Conservation (phyloP, 1,140 invertebrate genomes). For the Drosophila sturtevanti region DNA sequence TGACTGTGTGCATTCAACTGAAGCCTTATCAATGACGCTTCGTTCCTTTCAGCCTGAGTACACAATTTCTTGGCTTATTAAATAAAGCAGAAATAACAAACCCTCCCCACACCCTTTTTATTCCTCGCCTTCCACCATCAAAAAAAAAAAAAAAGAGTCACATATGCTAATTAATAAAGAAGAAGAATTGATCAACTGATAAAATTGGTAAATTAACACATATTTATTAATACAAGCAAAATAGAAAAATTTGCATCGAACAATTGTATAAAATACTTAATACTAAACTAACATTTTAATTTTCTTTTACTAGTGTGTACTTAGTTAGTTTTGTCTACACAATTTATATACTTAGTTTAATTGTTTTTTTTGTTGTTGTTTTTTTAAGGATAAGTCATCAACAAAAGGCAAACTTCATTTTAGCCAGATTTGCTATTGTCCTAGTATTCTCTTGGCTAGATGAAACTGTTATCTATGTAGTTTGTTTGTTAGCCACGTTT, state of each 20-base stretch:
- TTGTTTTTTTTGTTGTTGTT: background rate
- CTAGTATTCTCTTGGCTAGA: background rate
- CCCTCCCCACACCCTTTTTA: no score
- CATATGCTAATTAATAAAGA: background rate
- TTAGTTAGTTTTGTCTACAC: no score
- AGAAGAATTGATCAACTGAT: background rate
- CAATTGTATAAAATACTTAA: no score
- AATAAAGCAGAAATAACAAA: background rate
- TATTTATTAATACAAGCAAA: no score
- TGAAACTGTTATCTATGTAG: no score
- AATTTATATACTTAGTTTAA: no score
- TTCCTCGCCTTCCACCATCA: no score
- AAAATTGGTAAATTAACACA: slow-evolving; percentile 1
- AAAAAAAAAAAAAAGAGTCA: background rate
- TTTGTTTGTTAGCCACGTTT: slow-evolving; percentile 4
- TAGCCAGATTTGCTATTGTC: background rate
- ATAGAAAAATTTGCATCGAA: no score
- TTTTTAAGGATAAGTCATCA: background rate
- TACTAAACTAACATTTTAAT: no score
- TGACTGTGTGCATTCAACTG: slow-evolving; percentile 15
- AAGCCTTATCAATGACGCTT: slow-evolving; percentile 19
- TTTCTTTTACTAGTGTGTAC: no score
- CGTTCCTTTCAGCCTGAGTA: slow-evolving; percentile 9
- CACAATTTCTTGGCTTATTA: slow-evolving; percentile 9
- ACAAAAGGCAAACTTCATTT: background rate